Percentiles rank a stretch among this genome's conserved stretches.
phyloP scores from a whole-genome alignment of 2,888 invertebrate genomes.

The Corbicula japonica region DNA sequence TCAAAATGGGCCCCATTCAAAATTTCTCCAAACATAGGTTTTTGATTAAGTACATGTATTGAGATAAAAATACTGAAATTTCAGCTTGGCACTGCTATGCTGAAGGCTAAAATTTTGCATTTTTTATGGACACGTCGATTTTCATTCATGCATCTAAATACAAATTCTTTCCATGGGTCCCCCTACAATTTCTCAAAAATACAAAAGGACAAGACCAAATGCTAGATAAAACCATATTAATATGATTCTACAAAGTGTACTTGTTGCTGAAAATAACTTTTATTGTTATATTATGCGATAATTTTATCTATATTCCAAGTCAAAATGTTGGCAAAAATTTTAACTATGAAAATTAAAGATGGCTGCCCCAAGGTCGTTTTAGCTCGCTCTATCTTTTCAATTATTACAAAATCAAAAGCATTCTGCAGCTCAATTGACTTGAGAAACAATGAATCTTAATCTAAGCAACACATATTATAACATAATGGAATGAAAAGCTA shows the following conservation, averaged over 20 bases:
- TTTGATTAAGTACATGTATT: constrained; percentile 70
- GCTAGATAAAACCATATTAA: no score
- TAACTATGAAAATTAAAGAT: constrained; percentile 50
- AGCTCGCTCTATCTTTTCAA: no score
- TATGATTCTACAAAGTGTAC: no score
- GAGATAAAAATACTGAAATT: constrained; percentile 58
- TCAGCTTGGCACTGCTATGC: constrained; percentile 68
- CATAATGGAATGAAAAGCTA: neutral
- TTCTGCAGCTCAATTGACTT: no score
- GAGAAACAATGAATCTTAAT: constrained; percentile 3
- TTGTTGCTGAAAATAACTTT: no score
- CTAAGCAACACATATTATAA: neutral
- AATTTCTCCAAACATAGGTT: constrained; percentile 73
- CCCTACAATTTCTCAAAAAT: no score
- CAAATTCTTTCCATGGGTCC: no score
- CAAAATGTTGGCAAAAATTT: constrained; percentile 8
- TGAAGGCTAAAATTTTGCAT: neutral
- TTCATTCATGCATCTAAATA: no score
- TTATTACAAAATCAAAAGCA: no score
- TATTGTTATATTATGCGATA: no score
- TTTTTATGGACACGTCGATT: no score
- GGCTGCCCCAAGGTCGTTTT: constrained; percentile 62
- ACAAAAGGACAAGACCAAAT: no score
- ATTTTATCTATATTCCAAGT: neutral
- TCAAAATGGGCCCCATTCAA: constrained; percentile 81